Evolutionary conservation across 2,797 vertebrate species (phyloP).

Genomic region (Uromys caudimaculatus): DNA sequence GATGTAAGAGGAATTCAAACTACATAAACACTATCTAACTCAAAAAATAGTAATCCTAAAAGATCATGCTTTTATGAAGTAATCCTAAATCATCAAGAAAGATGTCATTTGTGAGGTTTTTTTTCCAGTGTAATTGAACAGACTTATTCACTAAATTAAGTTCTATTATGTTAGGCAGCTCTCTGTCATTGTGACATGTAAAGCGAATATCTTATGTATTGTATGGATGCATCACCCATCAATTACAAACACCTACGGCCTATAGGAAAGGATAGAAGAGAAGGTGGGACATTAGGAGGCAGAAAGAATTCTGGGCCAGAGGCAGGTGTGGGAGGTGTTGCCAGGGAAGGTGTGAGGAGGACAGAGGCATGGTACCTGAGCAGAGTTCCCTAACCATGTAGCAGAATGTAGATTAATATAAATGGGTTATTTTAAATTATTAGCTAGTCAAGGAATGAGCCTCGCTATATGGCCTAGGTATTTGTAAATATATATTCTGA

Average conservation of each 20-base stretch:
- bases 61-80: constrained; percentile 7
- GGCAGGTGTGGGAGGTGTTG: neutral
- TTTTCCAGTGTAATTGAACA: constrained; percentile 32
- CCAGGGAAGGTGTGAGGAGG: neutral
- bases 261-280: neutral
- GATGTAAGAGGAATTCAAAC: constrained; percentile 26
- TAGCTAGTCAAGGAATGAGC: neutral
- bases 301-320: neutral
- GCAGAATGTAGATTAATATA: too few relatives aligned
- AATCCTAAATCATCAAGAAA: constrained; percentile 35
- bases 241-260: neutral
- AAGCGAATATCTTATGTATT: neutral
- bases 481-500: neutral
- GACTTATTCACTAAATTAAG: neutral
- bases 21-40: neutral
- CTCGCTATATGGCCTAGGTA: neutral
- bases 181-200: neutral
- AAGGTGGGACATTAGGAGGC: neutral
- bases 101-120: neutral
- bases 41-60: constrained; percentile 27
- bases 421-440: neutral
- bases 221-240: neutral
- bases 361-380: neutral
- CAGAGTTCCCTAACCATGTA: too few relatives aligned
- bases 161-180: neutral